Base-by-base conservation (phyloP, 2,797 vertebrate genomes). In the Cyclopterus lumpus region DNA sequence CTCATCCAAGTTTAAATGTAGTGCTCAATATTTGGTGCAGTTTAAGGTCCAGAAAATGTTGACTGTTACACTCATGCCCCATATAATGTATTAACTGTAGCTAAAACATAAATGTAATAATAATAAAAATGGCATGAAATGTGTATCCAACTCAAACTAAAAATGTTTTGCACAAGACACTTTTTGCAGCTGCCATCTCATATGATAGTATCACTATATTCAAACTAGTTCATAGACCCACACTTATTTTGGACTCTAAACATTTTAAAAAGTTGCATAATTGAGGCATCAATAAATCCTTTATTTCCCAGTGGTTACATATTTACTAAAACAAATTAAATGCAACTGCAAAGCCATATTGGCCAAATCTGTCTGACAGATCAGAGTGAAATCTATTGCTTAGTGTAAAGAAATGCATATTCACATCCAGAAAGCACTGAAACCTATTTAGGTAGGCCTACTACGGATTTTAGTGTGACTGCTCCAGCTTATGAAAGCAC, bases 381-480 rank as follows among this genome's bases (percentile, higher is more conserved):
- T 34, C 65, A 60, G 32, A 71, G 64, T 81, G 58, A 54, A 70
- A 76, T 62, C 8, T 61, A 55, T 61, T 64, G 11, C 60, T 40
- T 14, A n/a, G 30, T 36, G 40, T 38, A 53, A 67, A 71, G 69
- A 44, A 9, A 40, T 58, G 6, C 20, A 2, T 46, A 15, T 77
- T 86, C 66, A 80, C 71, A 60, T 84, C 46, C 67, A 80, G 44
- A 60, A 85, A 71, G 62, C 61, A 65, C 36, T 32, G 32, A 75
- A 74, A 80, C 55, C 40, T 42, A 5, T 79, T 75, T 48, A 22
- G 49, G 51, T 36, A 12, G 48, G 48, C n/a, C 12, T 7, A 48
- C 24, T 65, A 64, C 40, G 64, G 62, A 80, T 60, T 70, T 76
- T 62, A 82, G 69, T 51, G 20, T 60, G 42, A 75, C 62, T 68